phyloP scores from a whole-genome alignment of 2,888 invertebrate genomes.

The Conops quadrifasciatus region DNA sequence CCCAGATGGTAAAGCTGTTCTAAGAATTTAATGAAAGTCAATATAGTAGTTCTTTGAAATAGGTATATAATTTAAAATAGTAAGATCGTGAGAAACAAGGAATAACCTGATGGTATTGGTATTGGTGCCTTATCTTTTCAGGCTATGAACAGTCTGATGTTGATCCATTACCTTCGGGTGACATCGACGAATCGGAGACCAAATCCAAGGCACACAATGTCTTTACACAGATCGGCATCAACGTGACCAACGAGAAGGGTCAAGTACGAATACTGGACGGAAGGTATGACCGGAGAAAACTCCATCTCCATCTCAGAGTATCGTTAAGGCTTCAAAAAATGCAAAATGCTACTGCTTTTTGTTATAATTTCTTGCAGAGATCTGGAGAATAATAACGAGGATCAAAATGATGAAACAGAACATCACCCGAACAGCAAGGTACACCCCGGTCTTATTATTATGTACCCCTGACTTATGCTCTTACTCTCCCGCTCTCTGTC shows the following conservation, averaged over 20 bases:
- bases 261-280: constrained; percentile 53
- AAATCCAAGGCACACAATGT: constrained; percentile 45
- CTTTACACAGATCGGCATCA: constrained; percentile 61
- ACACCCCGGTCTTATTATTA: too few relatives aligned
- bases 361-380: constrained; percentile 47
- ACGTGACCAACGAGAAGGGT: constrained; percentile 63
- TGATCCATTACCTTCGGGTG: constrained; percentile 61
- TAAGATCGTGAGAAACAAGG: too few relatives aligned
- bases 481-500: too few relatives aligned
- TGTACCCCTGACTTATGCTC: too few relatives aligned
- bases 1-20: too few relatives aligned
- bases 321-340: neutral
- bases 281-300: neutral
- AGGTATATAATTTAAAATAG: too few relatives aligned
- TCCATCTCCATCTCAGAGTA: neutral
- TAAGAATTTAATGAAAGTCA: too few relatives aligned
- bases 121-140: neutral
- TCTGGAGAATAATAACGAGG: constrained; percentile 60
- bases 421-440: constrained; percentile 51
- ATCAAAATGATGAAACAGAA: constrained; percentile 58
- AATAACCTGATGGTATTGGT: too few relatives aligned
- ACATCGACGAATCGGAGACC: constrained; percentile 51
- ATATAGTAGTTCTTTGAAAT: too few relatives aligned
- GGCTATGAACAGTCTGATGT: constrained; percentile 47
- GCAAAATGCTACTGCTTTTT: neutral